phyloP scores from a whole-genome alignment of 1,140 invertebrate genomes.

The Calephelis nemesis region DNA sequence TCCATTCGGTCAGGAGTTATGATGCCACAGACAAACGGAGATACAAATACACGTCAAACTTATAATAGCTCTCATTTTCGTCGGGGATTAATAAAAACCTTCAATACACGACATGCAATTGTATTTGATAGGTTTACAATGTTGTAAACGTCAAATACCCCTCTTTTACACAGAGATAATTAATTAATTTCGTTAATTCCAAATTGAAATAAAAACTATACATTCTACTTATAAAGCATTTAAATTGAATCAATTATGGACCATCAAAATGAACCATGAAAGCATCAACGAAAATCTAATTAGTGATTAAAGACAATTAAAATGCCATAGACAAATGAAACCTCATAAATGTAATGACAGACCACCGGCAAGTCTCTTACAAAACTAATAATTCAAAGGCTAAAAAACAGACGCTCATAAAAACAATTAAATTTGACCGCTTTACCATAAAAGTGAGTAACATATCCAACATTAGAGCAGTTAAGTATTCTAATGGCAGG shows the following conservation, averaged over 20 bases:
- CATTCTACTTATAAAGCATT: slow-evolving; percentile 38
- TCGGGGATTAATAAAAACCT: too few relatives aligned
- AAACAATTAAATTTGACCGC: slow-evolving; percentile 75
- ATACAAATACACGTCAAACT: too few relatives aligned
- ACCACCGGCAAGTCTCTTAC: slow-evolving; percentile 58
- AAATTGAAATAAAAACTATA: slow-evolving; percentile 6
- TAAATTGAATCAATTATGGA: slow-evolving; percentile 25
- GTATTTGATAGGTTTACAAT: background rate
- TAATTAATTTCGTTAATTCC: background rate
- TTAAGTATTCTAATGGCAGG: slow-evolving; percentile 73
- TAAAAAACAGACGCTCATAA: slow-evolving; percentile 71
- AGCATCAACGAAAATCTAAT: slow-evolving; percentile 44
- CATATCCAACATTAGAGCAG: slow-evolving; percentile 68
- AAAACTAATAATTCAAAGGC: slow-evolving; percentile 65
- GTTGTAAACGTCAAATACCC: too few relatives aligned
- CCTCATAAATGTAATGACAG: slow-evolving; percentile 48
- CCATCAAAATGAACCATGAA: slow-evolving; percentile 28
- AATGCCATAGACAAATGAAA: slow-evolving; percentile 56
- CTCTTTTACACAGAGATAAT: too few relatives aligned
- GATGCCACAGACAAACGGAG: too few relatives aligned
- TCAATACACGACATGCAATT: too few relatives aligned
- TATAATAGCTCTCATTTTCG: too few relatives aligned
- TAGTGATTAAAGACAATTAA: slow-evolving; percentile 58
- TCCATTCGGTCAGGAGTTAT: too few relatives aligned
- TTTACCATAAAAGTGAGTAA: slow-evolving; percentile 73